A percentile compares a stretch with the other conserved stretches of the same genome.
phyloP scores from a whole-genome alignment of 2,797 vertebrate genomes.

The Cichlasoma orientale region DNA sequence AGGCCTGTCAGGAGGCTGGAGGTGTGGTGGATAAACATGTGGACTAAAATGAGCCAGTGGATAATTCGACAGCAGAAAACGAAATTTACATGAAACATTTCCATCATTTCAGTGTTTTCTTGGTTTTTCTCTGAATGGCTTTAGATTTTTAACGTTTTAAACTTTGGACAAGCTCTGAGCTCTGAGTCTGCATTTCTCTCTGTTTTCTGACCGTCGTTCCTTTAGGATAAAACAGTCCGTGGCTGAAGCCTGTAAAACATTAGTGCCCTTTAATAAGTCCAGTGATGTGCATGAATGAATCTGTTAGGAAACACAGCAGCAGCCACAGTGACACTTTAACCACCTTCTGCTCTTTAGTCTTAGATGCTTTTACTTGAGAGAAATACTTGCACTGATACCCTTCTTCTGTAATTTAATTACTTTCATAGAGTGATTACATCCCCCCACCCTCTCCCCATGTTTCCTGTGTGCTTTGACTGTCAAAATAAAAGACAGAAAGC shows the following conservation, averaged over 20 bases:
- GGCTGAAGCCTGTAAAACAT: neutral
- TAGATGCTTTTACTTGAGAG: neutral
- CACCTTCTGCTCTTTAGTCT: neutral
- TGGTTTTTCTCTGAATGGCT: neutral
- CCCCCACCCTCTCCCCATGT: too few species aligned
- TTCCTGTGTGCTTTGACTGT: slow-evolving; percentile 25
- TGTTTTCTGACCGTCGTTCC: neutral
- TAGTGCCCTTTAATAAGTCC: neutral
- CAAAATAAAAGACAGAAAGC: slow-evolving; percentile 35
- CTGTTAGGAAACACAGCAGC: neutral
- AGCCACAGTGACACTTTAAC: neutral
- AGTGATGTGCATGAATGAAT: neutral
- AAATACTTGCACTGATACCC: neutral
- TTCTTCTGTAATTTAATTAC: neutral
- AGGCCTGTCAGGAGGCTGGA: neutral
- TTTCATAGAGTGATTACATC: neutral
- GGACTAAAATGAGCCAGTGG: neutral
- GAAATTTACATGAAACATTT: neutral
- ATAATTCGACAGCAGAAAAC: neutral
- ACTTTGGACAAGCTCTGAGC: too few species aligned
- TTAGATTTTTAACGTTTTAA: neutral
- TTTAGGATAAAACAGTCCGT: neutral
- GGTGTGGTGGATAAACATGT: neutral
- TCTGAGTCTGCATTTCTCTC: neutral
- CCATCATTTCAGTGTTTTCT: neutral